Evolutionary conservation across 2,888 invertebrate species (phyloP), one percentile per base, ranked within the genome.

Genomic region (Cactoblastis cactorum): DNA sequence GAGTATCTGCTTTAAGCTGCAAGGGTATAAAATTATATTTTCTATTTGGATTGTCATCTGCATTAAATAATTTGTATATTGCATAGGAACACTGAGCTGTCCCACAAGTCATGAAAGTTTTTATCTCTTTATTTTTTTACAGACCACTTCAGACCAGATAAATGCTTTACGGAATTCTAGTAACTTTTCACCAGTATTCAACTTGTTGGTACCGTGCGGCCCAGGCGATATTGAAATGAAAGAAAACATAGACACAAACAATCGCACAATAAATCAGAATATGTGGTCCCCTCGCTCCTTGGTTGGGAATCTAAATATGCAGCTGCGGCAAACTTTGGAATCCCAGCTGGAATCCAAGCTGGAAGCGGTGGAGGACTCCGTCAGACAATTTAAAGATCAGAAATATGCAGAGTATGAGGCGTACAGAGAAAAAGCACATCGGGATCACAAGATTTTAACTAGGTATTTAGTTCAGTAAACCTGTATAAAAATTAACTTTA

Each of bases 371-470:
- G 95, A 96, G 68, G 94, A 95, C 63, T 91, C 93, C 60, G 94
- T 97, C 54, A 92, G 94, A 67, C 92, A 92, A 54, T 96, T 92
- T 80, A 92, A 93, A 57, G 94, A 94, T 65, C 93, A 93, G 69
- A 94, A 95, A 71, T 95, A 94, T 88, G 92, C 93, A 54, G 90
- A 93, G 61, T 91, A 95, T 63, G 95, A 96, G 71, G 92, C 92
- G 58, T 93, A 92, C 76, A 92, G 92, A 68, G 94, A 94, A 75
- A 92, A 91, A 70, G 93, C 94, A 57, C 93, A 94, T 67, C 92
- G 91, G 65, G 95, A 96, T 78, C 93, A 93, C 73, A 92, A 92
- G 77, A 88, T 92, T 75, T 91, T 93, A 81, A 83, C 91, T 74
- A 92, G 92, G 91, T 93, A 75, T 17, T 22, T 22, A 22, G 5